A percentile compares a stretch with the other conserved stretches of the same genome.
Evolutionary conservation across 2,888 invertebrate genomes (phyloP).

Genomic region (Nemoura dubitans): DNA sequence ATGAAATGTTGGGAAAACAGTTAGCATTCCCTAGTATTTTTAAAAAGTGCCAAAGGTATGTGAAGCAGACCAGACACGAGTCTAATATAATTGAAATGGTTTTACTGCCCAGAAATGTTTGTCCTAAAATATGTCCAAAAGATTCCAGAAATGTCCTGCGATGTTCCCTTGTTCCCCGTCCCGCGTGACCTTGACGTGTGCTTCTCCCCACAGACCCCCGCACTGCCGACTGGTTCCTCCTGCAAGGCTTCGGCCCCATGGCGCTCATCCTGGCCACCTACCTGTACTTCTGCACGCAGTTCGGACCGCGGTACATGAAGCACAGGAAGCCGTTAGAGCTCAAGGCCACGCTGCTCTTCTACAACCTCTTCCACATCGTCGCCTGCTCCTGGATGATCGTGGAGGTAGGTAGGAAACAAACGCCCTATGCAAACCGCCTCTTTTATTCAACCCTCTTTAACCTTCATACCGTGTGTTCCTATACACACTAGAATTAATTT

Average conservation of each 20-base stretch:
- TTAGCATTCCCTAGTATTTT: too few relatives aligned
- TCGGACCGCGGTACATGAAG: conserved; percentile 75
- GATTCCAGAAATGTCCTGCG: too few relatives aligned
- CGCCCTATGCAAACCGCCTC: too few relatives aligned
- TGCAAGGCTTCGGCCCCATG: conserved; percentile 72
- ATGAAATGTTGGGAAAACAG: too few relatives aligned
- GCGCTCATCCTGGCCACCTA: conserved; percentile 68
- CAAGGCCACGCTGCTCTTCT: conserved; percentile 62
- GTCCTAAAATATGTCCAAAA: too few relatives aligned
- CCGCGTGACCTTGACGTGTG: neutral
- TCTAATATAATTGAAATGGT: too few relatives aligned
- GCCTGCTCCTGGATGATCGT: conserved; percentile 75
- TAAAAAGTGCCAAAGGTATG: too few relatives aligned
- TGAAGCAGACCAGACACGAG: too few relatives aligned
- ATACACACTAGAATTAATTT: too few relatives aligned
- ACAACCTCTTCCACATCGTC: conserved; percentile 66
- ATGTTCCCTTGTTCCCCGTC: neutral
- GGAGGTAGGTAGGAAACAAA: conserved; percentile 66
- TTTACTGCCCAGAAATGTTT: too few relatives aligned
- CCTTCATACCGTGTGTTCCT: too few relatives aligned
- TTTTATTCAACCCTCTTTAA: too few relatives aligned
- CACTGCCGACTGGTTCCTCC: conserved; percentile 72
- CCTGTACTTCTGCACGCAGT: conserved; percentile 72
- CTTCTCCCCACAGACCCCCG: conserved; percentile 65
- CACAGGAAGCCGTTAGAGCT: conserved; percentile 63